Evolutionary conservation across 1,140 invertebrate genomes (phyloP), one percentile per base, ranked within the genome.

Genomic region (Agraylea sexmaculata): DNA sequence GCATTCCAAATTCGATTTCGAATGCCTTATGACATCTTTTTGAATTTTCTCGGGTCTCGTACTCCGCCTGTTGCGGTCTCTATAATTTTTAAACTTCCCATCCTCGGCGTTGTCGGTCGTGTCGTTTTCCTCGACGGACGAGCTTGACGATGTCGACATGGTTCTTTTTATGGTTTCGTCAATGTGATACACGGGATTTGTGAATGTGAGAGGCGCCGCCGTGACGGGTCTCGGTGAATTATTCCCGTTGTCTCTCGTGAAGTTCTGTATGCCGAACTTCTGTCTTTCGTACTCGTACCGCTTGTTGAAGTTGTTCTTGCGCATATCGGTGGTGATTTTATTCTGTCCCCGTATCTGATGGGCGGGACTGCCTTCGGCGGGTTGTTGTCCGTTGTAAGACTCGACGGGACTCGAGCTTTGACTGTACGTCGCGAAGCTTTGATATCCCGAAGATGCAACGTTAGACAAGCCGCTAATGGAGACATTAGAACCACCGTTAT

Each of bases 321-420:
- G 19, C n/a, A 34, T 45, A 12, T 45, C 42, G 11, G 40, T 4
- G 10, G 32, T 12, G 4, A 20, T 35, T n/a, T 39, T 30, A 13
- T 37, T 37, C 2, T 37, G 43, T 11, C 43, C 21, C 7, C 47
- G 18, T 7, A 11, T 18, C 11, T 38, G 39, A 33, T 49, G 47
- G 10, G 47, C 47, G 4, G 47, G 47, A 23, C 47, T 49, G 22
- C 43, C 43, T 20, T 49, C 47, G 59, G 46, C 32, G 56, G 58
- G 42, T 60, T 65, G 43, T 55, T 59, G 46, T 58, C 59, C 12
- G 53, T 54, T 8, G 55, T 66, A 68, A 7, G 79, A 69, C 54
- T 90, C 86, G 2, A 88, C 81, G n/a, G 87, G 86, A 55, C 84
- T 88, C 50, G 80, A 87, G 42, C 84, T 88, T 57, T 88, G 86